phyloP scores from a whole-genome alignment of 1,140 invertebrate species.

The Drosophila repleta region DNA sequence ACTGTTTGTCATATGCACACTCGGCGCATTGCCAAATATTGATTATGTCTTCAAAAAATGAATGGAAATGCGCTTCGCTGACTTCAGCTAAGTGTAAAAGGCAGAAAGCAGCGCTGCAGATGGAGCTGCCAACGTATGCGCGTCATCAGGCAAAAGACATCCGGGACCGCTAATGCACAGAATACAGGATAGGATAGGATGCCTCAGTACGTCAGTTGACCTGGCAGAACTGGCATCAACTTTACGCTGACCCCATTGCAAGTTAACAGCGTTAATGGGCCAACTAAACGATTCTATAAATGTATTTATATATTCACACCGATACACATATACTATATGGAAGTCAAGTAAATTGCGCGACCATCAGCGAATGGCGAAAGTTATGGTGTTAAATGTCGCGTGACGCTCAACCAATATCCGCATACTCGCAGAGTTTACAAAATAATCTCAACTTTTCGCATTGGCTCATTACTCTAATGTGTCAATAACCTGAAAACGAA shows the following conservation, averaged over 20 bases:
- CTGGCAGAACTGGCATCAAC: conserved; percentile 16
- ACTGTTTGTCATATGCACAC: conserved; percentile 77
- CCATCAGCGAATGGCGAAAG: conserved; percentile 26
- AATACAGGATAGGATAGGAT: conserved; percentile 5
- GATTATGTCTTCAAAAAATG: conserved; percentile 76
- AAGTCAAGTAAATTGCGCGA: conserved; percentile 14
- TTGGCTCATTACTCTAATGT: conserved; percentile 27
- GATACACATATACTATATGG: not conserved
- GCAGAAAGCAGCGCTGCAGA: conserved; percentile 3
- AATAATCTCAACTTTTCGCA: conserved; percentile 24
- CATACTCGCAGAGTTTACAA: conserved; percentile 16
- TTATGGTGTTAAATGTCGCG: conserved; percentile 34
- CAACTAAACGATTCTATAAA: conserved; percentile 40
- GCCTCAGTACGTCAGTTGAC: conserved; percentile 31
- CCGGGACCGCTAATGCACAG: conserved; percentile 66
- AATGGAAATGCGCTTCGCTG: conserved; percentile 77
- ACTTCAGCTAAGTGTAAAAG: conserved; percentile 44
- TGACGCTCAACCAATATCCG: conserved; percentile 28
- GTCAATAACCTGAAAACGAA: conserved; percentile 23
- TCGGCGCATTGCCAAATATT: conserved; percentile 79
- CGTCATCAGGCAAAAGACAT: conserved; percentile 69
- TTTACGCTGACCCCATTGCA: conserved; percentile 41
- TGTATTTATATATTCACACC: not conserved
- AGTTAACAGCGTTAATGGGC: conserved; percentile 69
- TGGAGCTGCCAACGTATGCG: conserved; percentile 47